These are phyloP conservation scores for Pyrrhia umbra DNA, from an alignment of 2,888 invertebrate species.

Conservation along the genomic window DNA sequence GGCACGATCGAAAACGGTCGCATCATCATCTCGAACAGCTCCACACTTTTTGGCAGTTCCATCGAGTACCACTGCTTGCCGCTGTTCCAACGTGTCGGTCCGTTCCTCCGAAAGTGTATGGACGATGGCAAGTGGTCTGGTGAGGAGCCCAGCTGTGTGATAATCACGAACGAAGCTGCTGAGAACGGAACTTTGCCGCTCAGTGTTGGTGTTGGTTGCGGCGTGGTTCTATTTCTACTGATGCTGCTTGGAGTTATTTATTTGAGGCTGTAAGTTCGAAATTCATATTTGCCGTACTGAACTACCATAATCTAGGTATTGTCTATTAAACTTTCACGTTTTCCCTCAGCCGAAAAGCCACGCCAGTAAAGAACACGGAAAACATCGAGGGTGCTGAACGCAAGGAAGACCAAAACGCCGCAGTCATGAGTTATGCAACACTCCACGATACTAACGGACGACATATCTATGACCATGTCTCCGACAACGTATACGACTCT, in stretches of 20 bases:
- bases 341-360: conserved; percentile 93
- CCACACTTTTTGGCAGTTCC: conserved; percentile 95
- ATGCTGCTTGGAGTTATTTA: conserved; percentile 95
- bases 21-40: conserved; percentile 95
- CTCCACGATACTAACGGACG: conserved; percentile 92
- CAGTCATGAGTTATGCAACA: conserved; percentile 97
- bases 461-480: conserved; percentile 88
- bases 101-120: conserved; percentile 95
- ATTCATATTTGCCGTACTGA: neutral
- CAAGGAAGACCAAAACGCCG: conserved; percentile 96
- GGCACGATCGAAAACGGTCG: conserved; percentile 95
- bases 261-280: conserved; percentile 93
- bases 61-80: conserved; percentile 97
- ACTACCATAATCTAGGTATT: neutral
- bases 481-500: conserved; percentile 94
- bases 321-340: neutral
- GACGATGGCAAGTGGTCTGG: conserved; percentile 97
- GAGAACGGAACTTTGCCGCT: conserved; percentile 94
- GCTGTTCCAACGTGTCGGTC: conserved; percentile 95
- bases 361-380: conserved; percentile 96
- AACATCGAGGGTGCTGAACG: conserved; percentile 96
- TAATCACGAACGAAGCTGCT: conserved; percentile 92
- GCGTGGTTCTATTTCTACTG: conserved; percentile 94
- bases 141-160: conserved; percentile 95
- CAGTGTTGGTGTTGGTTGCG: conserved; percentile 95